phyloP scores from a whole-genome alignment of 2,888 invertebrate species.

The Lepidochitona cinerea region DNA sequence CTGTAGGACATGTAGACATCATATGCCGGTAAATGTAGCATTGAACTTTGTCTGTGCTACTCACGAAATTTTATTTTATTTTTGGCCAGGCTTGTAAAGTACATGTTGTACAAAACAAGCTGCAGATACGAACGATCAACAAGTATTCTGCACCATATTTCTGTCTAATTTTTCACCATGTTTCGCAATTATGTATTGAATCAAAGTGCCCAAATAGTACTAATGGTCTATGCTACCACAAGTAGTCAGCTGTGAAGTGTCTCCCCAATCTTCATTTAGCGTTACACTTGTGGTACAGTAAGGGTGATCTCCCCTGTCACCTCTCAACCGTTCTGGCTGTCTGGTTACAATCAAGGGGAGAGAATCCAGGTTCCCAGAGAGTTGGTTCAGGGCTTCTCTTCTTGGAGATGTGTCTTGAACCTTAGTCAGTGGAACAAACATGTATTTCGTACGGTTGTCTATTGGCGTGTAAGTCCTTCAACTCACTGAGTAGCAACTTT shows the following conservation, averaged over 20 bases:
- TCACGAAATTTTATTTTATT: no score
- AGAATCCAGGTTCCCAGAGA: constrained; percentile 1
- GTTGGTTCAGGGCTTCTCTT: background rate
- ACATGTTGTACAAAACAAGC: no score
- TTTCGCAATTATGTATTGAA: background rate
- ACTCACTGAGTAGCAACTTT: background rate
- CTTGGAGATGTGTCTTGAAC: background rate
- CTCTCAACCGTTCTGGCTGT: constrained; percentile 17
- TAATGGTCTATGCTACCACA: constrained; percentile 10
- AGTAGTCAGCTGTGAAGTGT: constrained; percentile 38
- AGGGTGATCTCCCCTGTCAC: constrained; percentile 16
- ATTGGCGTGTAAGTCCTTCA: background rate
- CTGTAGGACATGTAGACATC: no score
- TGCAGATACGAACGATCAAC: no score
- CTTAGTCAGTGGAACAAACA: constrained; percentile 4
- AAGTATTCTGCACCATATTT: no score
- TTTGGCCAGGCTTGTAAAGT: no score
- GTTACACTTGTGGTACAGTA: constrained; percentile 45
- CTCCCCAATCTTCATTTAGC: constrained; percentile 15
- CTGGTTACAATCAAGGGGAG: background rate
- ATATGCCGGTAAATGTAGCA: no score
- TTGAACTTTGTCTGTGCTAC: no score
- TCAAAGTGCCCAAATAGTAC: background rate
- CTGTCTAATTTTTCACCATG: no score
- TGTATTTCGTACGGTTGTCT: background rate